A percentile compares a stretch with the other conserved stretches of the same genome.
These are phyloP conservation scores for Danio choprae DNA, from an alignment of 2,797 vertebrate genomes.

Conservation along the genomic window DNA sequence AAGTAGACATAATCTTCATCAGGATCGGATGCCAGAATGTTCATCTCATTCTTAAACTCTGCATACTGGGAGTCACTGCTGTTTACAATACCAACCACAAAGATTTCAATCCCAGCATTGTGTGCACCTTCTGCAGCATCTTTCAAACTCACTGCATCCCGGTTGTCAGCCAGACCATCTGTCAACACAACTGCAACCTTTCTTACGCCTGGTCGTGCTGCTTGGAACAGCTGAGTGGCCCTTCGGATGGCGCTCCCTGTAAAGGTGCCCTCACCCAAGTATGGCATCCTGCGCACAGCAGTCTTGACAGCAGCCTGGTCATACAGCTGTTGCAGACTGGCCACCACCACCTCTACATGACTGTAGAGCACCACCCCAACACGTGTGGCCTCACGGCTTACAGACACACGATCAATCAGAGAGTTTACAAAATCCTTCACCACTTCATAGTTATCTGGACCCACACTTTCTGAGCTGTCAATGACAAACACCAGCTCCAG, in stretches of 20 bases:
- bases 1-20: constrained; percentile 81
- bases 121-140: constrained; percentile 72
- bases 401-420: constrained; percentile 76
- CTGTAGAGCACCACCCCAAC: constrained; percentile 87
- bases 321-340: constrained; percentile 75
- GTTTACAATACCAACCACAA: constrained; percentile 83
- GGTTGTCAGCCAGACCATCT: constrained; percentile 80
- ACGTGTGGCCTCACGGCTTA: constrained; percentile 70
- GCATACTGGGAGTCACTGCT: constrained; percentile 73
- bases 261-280: constrained; percentile 86
- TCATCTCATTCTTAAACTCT: constrained; percentile 82
- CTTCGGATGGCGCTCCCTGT: constrained; percentile 82
- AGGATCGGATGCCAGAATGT: constrained; percentile 83
- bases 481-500: constrained; percentile 89
- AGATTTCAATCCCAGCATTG: constrained; percentile 75
- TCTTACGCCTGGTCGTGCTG: constrained; percentile 71
- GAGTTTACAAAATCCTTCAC: constrained; percentile 85
- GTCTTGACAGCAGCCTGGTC: constrained; percentile 75
- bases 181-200: constrained; percentile 86
- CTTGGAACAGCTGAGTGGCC: constrained; percentile 76
- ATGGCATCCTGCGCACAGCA: constrained; percentile 81
- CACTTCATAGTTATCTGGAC: constrained; percentile 84
- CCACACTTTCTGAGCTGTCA: constrained; percentile 90
- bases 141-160: constrained; percentile 75
- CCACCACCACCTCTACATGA: constrained; percentile 77